Evolutionary conservation across 2,888 invertebrate species (phyloP).

Genomic region (Parnassius mnemosyne): DNA sequence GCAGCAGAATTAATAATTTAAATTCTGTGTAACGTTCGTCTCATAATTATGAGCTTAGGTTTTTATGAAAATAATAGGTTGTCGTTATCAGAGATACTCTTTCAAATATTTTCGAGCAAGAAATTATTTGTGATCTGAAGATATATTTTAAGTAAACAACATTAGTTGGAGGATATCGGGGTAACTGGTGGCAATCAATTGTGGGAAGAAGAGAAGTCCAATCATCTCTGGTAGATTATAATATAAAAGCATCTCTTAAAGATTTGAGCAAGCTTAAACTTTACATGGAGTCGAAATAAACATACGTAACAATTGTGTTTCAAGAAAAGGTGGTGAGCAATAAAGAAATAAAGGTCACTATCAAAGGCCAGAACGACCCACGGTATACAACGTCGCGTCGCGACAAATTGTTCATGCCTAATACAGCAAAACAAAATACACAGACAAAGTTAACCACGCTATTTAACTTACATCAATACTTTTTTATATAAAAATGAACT

Average conservation of each 20-base stretch:
- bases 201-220: too few species aligned
- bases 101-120: neutral
- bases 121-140: neutral
- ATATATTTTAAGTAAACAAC: slow-evolving; percentile 13
- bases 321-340: slow-evolving; percentile 2
- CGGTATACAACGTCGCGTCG: slow-evolving; percentile 11
- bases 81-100: slow-evolving; percentile 5
- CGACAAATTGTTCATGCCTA: slow-evolving; percentile 25
- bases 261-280: too few species aligned
- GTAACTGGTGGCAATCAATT: too few species aligned
- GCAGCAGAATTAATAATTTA: slow-evolving; percentile 26
- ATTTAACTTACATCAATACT: slow-evolving; percentile 4
- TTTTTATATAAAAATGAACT: slow-evolving; percentile 19
- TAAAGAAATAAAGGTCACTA: slow-evolving; percentile 23
- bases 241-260: too few species aligned
- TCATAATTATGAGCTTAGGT: slow-evolving; percentile 26
- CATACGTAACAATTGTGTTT: neutral
- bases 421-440: slow-evolving; percentile 26
- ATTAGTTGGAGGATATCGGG: neutral
- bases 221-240: too few species aligned
- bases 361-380: slow-evolving; percentile 10
- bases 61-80: slow-evolving; percentile 22
- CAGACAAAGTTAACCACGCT: slow-evolving; percentile 13
- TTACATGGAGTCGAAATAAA: neutral
- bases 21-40: slow-evolving; percentile 25